These are phyloP conservation scores for Taeniopygia guttata DNA, from an alignment of 2,797 vertebrate species.

Conservation along the genomic window DNA sequence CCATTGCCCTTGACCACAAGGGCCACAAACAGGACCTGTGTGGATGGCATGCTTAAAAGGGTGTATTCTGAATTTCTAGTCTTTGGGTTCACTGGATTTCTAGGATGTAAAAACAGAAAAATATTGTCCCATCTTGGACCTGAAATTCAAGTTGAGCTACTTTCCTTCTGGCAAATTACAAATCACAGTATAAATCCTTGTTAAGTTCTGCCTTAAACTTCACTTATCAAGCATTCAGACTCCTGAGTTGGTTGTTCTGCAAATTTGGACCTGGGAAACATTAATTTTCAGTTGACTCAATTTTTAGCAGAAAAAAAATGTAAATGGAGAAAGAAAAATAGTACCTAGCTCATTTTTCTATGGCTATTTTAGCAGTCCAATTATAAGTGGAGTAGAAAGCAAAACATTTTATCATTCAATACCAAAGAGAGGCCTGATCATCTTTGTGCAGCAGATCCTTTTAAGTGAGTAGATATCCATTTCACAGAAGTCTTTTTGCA, in stretches of 20 bases:
- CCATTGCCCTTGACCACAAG: background rate
- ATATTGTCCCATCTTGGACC: background rate
- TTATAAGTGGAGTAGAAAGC: background rate
- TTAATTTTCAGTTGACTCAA: background rate
- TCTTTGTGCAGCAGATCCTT: background rate
- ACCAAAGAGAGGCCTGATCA: background rate
- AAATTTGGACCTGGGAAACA: background rate
- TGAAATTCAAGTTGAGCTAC: background rate
- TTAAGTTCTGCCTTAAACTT: background rate
- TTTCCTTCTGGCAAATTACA: background rate
- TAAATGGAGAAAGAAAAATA: background rate
- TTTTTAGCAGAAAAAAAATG: background rate
- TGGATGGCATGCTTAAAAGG: background rate
- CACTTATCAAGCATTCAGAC: rapidly evolving
- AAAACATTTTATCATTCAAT: background rate
- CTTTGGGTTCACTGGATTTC: background rate
- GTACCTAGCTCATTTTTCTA: background rate
- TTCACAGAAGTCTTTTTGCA: background rate
- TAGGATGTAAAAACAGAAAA: background rate
- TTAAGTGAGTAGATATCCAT: background rate
- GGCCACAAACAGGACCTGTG: too few species aligned
- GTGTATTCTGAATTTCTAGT: background rate
- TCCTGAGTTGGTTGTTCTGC: background rate
- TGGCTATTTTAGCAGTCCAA: background rate
- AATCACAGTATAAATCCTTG: background rate